These are phyloP conservation scores for Polypterus bichir DNA, from an alignment of 2,113 vertebrate genomes.

Conservation along the genomic window DNA sequence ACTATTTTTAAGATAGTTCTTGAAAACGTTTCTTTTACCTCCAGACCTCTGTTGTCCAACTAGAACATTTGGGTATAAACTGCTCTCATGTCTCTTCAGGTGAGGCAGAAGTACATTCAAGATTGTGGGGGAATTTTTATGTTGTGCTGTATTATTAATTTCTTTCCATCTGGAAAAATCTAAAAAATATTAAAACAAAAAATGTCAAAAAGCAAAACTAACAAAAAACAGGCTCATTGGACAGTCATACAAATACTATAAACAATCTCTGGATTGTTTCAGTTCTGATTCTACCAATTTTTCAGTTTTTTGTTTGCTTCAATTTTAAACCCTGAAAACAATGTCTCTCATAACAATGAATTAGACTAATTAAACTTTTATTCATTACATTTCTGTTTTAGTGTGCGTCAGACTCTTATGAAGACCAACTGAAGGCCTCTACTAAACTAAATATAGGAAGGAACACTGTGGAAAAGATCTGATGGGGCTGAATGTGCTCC, in stretches of 20 bases:
- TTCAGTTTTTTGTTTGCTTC: too few species aligned
- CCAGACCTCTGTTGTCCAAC: conserved; percentile 52
- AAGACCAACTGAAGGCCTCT: too few species aligned
- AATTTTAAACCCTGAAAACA: too few species aligned
- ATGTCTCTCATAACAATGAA: too few species aligned
- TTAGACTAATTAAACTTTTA: too few species aligned
- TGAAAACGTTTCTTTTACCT: conserved; percentile 40
- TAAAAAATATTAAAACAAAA: conserved; percentile 24
- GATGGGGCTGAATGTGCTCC: too few species aligned
- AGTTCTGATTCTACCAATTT: too few species aligned
- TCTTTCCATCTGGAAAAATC: conserved; percentile 24
- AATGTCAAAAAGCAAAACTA: background rate
- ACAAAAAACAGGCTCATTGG: background rate
- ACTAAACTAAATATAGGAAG: too few species aligned
- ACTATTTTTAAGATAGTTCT: background rate
- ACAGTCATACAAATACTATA: background rate
- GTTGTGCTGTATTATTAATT: conserved; percentile 7
- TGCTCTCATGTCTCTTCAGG: conserved; percentile 40
- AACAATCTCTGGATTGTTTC: background rate
- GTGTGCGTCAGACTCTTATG: too few species aligned
- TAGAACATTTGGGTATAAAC: conserved; percentile 50
- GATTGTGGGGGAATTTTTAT: conserved; percentile 22
- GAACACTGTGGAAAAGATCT: too few species aligned
- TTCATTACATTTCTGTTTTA: too few species aligned
- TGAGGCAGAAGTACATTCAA: conserved; percentile 56